Percentiles rank a stretch among this genome's conserved stretches.
Conservation (phyloP, 2,888 invertebrate genomes). For the Trachelus iudaicus region DNA sequence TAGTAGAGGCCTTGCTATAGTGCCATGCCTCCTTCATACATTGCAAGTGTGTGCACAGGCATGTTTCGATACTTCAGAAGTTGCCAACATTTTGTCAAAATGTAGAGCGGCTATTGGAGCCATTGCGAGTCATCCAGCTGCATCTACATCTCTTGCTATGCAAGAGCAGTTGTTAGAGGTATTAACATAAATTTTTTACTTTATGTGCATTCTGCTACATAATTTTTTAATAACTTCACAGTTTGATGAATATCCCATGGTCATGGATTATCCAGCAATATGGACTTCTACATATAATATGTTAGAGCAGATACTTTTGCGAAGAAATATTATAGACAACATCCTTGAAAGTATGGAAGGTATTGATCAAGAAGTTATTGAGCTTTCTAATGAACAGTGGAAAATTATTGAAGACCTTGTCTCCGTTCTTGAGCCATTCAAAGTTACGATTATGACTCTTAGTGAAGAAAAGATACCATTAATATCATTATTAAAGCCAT, state of each 20-base stretch:
- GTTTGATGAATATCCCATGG: slow-evolving; percentile 18
- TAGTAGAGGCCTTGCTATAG: slow-evolving; percentile 39
- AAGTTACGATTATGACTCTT: slow-evolving; percentile 55
- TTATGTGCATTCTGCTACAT: background rate
- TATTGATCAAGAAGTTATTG: slow-evolving; percentile 36
- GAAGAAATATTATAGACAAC: slow-evolving; percentile 36
- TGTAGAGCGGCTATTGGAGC: slow-evolving; percentile 44
- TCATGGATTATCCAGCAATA: slow-evolving; percentile 37
- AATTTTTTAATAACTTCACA: background rate
- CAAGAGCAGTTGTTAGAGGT: slow-evolving; percentile 38
- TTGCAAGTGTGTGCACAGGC: slow-evolving; percentile 44
- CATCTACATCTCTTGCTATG: slow-evolving; percentile 37
- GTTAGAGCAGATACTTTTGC: slow-evolving; percentile 45
- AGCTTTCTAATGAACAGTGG: slow-evolving; percentile 49
- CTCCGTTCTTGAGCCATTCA: slow-evolving; percentile 52
- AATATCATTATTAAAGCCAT: slow-evolving; percentile 54
- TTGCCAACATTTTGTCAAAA: slow-evolving; percentile 42
- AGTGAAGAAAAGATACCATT: slow-evolving; percentile 57
- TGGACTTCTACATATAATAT: slow-evolving; percentile 56
- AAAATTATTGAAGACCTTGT: slow-evolving; percentile 48
- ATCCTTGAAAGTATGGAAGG: slow-evolving; percentile 42
- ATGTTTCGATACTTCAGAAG: slow-evolving; percentile 44
- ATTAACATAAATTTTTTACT: background rate
- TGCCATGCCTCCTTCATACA: slow-evolving; percentile 55
- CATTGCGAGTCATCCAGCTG: slow-evolving; percentile 37